Evolutionary conservation across 2,113 vertebrate species (phyloP).

Genomic region (Phylloscopus trochiloides): DNA sequence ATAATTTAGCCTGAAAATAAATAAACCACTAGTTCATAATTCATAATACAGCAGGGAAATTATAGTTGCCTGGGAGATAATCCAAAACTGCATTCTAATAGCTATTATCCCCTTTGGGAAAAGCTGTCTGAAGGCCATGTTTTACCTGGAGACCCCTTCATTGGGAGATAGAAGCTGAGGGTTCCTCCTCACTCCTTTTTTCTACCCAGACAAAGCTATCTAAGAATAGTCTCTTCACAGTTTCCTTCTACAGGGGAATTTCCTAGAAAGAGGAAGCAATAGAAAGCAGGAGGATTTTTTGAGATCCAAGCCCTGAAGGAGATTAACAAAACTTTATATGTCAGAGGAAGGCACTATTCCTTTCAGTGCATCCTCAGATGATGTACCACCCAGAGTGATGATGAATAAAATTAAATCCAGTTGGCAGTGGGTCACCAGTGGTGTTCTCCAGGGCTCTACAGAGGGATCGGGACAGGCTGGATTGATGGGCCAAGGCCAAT

Average conservation of each 20-base stretch:
- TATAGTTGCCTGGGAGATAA: background rate
- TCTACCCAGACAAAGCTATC: background rate
- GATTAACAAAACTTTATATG: background rate
- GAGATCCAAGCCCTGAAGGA: background rate
- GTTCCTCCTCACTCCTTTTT: background rate
- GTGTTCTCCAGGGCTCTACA: background rate
- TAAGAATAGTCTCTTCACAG: background rate
- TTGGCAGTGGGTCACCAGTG: background rate
- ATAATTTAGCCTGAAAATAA: conserved; percentile 28
- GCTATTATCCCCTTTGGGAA: background rate
- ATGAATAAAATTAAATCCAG: background rate
- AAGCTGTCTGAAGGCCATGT: background rate
- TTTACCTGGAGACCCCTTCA: background rate
- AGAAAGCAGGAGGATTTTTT: background rate
- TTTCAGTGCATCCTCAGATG: background rate
- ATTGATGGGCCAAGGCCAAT: background rate
- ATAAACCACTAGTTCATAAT: background rate
- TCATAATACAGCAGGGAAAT: background rate
- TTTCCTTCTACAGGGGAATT: background rate
- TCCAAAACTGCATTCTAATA: background rate
- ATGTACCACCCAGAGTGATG: background rate
- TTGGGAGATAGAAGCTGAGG: background rate
- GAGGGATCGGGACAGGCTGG: background rate
- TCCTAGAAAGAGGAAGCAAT: background rate
- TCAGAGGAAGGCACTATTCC: background rate